Base-by-base conservation (phyloP, 2,113 vertebrate species). In the Orcinus orca region DNA sequence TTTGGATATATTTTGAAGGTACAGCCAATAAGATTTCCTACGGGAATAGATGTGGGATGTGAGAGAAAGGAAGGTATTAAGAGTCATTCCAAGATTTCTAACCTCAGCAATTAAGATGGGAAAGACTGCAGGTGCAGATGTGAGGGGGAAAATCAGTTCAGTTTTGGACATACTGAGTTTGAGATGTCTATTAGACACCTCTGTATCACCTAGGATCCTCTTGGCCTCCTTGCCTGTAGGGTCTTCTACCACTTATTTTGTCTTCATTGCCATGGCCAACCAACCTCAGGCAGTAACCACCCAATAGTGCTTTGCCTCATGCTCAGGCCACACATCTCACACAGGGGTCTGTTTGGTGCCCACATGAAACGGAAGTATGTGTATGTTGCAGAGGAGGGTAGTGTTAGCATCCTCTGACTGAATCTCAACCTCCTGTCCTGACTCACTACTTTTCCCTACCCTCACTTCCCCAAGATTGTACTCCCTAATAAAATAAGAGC, bases 1-100 rank as follows among this genome's bases (percentile, higher is more conserved):
- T 90, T 18, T 20, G 62, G 70, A 63, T 88, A 26, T 60, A 95
- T 74, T 95, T 90, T 93, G 26, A 73, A 96, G 68, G 25, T 38
- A 88, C 1, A 26, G 47, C 33, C 47, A 80, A 44, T 60, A 86
- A 70, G 18, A 36, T 88, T 68, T 77, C 8, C 47, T 88, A n/a
- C 44, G 63, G 60, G 50, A 86, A 93, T 8, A 86, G 26, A 94
- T 79, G 55, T 79, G 29, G 47, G 23, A 20, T 79, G 53, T 87
- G 50, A 86, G 88, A 70, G 47, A 84, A 94, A 89, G 53, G 44
- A 88, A 81, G 47, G 10, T 47, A 71, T 31, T 55, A 63, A 70
- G 29, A 63, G 74, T 76, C 14, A 67, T 38, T 29, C 25, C 91
- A 82, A 92, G 31, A 86, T 60, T 92, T 92, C 81, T 73, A 96